Conservation (phyloP, 2,113 vertebrate species). For the Corythornis cristatus region DNA sequence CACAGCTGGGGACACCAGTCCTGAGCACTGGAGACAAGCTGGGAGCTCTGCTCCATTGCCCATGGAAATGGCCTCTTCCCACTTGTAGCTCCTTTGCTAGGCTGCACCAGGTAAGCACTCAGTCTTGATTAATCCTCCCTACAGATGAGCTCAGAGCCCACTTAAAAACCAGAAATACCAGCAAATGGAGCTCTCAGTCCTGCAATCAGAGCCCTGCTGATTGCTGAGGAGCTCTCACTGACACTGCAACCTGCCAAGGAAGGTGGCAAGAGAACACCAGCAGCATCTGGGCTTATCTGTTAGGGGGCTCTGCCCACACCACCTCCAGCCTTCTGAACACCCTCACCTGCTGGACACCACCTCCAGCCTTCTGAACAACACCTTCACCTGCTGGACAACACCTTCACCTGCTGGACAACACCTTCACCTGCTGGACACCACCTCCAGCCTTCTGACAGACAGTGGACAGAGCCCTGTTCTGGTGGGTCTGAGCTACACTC, state of each 20-base stretch:
- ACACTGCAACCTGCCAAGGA: neutral
- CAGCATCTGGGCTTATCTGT: rapidly evolving
- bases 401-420: neutral
- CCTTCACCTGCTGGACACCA: neutral
- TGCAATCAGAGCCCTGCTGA: neutral
- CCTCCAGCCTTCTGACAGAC: neutral
- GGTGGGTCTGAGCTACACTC: neutral
- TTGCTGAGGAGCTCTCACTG: neutral
- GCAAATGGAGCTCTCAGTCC: neutral
- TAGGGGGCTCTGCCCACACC: neutral
- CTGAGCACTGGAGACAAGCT: neutral
- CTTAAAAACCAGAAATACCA: neutral
- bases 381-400: neutral
- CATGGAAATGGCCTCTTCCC: neutral
- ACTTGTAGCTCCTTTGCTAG: neutral
- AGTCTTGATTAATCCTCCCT: neutral
- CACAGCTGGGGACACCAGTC: neutral
- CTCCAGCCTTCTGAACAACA: neutral
- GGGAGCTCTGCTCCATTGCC: neutral
- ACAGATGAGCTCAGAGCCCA: neutral
- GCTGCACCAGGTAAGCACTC: neutral
- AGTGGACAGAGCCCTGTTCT: rapidly evolving
- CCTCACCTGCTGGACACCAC: neutral
- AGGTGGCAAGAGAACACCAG: neutral
- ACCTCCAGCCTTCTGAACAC: neutral